A percentile compares a stretch with the other conserved stretches of the same genome.
These are phyloP conservation scores for Gobius niger DNA, from an alignment of 2,113 vertebrate genomes.

Conservation along the genomic window DNA sequence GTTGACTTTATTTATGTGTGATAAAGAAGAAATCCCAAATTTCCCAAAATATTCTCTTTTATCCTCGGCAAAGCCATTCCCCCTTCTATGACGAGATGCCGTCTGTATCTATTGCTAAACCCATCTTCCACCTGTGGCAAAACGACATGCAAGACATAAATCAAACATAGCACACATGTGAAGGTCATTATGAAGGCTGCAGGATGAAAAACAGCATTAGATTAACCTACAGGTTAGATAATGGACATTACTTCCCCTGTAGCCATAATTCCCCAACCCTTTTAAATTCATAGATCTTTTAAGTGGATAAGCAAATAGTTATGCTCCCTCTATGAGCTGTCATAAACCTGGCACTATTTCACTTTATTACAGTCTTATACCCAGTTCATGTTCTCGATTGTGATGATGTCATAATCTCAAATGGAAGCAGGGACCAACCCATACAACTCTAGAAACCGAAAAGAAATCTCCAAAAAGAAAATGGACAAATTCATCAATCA, in stretches of 20 bases:
- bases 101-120: background rate
- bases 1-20: too few relatives aligned
- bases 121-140: background rate
- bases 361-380: conserved; percentile 38
- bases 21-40: too few relatives aligned
- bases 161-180: background rate
- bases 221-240: conserved; percentile 26
- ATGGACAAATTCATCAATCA: too few relatives aligned
- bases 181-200: background rate
- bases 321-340: conserved; percentile 35
- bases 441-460: too few relatives aligned
- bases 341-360: conserved; percentile 45
- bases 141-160: background rate
- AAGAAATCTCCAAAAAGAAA: too few relatives aligned
- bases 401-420: too few relatives aligned
- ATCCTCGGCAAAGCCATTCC: too few relatives aligned
- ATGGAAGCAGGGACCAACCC: too few relatives aligned
- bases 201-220: conserved; percentile 15
- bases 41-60: too few relatives aligned
- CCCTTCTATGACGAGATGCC: too few relatives aligned
- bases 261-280: background rate
- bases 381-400: too few relatives aligned
- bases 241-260: conserved; percentile 34
- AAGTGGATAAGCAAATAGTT: conserved; percentile 41
- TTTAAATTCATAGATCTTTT: conserved; percentile 36